Evolutionary conservation across 2,888 invertebrate genomes (phyloP).

Genomic region (Callyntrura sp.): DNA sequence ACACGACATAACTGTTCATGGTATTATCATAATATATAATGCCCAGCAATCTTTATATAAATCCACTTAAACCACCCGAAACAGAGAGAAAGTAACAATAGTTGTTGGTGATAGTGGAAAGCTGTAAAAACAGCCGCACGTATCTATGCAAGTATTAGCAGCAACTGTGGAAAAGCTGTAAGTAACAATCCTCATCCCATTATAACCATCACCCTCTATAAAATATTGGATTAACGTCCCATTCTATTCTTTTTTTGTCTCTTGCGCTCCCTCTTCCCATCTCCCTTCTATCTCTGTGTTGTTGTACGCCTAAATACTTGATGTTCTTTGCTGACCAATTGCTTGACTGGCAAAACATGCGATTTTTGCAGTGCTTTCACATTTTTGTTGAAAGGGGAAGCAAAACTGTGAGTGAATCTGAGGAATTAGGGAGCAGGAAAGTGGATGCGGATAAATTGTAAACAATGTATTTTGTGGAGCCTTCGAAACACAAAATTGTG

Average conservation of each 20-base stretch:
- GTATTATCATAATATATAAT: slow-evolving; percentile 23
- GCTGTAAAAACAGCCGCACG: slow-evolving; percentile 5
- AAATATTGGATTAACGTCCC: slow-evolving; percentile 82
- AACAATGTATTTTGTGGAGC: not conserved
- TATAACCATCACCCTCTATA: slow-evolving; percentile 81
- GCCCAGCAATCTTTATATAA: not conserved
- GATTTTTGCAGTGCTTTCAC: slow-evolving; percentile 65
- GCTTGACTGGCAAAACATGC: slow-evolving; percentile 34
- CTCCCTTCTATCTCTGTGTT: not conserved
- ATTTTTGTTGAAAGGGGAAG: slow-evolving; percentile 54
- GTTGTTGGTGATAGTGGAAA: not conserved
- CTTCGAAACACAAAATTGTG: not conserved
- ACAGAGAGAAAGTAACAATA: slow-evolving; percentile 5
- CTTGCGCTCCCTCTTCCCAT: slow-evolving; percentile 6
- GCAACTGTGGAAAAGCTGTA: slow-evolving; percentile 38
- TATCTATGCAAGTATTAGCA: slow-evolving; percentile 7
- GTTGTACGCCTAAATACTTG: not conserved
- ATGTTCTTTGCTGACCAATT: not conserved
- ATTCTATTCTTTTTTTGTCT: slow-evolving; percentile 69
- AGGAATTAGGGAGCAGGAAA: slow-evolving; percentile 32
- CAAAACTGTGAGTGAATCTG: no score
- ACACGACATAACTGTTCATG: slow-evolving; percentile 40
- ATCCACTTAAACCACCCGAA: not conserved
- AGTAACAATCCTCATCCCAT: slow-evolving; percentile 80
- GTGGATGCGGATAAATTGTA: not conserved